A percentile compares a stretch with the other conserved stretches of the same genome.
These are phyloP conservation scores for Drosophila austrosaltans DNA, from an alignment of 2,888 invertebrate genomes.

Conservation along the genomic window DNA sequence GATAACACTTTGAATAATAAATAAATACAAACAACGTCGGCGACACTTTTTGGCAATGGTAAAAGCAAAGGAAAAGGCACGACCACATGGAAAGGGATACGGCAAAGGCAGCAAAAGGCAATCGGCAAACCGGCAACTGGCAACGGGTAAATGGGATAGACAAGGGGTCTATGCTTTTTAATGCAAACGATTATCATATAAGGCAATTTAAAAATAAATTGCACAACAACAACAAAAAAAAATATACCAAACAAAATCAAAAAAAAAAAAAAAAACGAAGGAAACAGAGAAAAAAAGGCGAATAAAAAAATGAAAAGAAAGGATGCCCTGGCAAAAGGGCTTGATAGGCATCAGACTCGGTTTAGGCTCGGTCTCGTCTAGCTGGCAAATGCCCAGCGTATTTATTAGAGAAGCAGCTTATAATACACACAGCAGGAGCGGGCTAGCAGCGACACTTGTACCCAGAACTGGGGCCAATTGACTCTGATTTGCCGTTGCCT, in stretches of 20 bases:
- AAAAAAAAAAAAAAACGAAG: slow-evolving; percentile 11
- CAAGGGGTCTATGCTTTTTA: slow-evolving; percentile 59
- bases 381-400: slow-evolving; percentile 63
- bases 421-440: slow-evolving; percentile 8
- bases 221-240: slow-evolving; percentile 16
- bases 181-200: slow-evolving; percentile 79
- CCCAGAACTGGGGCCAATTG: slow-evolving; percentile 53
- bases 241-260: slow-evolving; percentile 14
- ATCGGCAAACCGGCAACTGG: slow-evolving; percentile 32
- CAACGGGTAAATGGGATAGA: slow-evolving; percentile 27
- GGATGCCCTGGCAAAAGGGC: slow-evolving; percentile 15
- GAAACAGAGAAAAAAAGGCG: not conserved
- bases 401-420: slow-evolving; percentile 47
- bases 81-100: not conserved
- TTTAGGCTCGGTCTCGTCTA: slow-evolving; percentile 10
- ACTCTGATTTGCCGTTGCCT: slow-evolving; percentile 53
- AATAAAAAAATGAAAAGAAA: slow-evolving; percentile 19
- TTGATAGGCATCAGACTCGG: slow-evolving; percentile 19
- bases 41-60: slow-evolving; percentile 51
- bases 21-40: slow-evolving; percentile 66
- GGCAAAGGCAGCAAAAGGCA: slow-evolving; percentile 17
- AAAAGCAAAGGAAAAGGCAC: slow-evolving; percentile 30
- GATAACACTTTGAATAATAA: slow-evolving; percentile 79
- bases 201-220: slow-evolving; percentile 75
- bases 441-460: slow-evolving; percentile 51